Conservation (phyloP, 2,113 vertebrate genomes). For the Platysteira castanea region DNA sequence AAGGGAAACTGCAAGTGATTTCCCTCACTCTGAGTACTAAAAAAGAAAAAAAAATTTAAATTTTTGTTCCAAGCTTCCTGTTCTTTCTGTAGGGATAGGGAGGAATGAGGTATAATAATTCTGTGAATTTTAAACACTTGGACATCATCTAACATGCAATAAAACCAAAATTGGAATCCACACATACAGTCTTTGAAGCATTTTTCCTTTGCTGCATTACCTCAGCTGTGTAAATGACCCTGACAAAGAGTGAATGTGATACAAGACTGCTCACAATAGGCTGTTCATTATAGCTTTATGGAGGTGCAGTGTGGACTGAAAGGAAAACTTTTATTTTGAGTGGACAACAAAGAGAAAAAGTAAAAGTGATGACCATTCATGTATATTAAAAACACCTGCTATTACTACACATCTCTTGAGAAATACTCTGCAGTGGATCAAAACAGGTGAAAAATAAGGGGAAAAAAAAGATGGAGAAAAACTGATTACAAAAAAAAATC, state of each 20-base stretch:
- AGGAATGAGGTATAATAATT: background rate
- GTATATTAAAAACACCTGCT: background rate
- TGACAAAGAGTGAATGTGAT: background rate
- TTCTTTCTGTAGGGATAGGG: background rate
- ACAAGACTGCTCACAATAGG: background rate
- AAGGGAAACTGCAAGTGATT: background rate
- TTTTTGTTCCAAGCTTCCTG: background rate
- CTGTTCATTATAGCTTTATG: background rate
- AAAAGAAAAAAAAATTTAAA: background rate
- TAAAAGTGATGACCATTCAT: background rate
- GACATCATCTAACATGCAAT: background rate
- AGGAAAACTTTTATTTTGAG: background rate
- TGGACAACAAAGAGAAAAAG: background rate
- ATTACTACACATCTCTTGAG: background rate
- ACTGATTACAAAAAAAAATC: background rate
- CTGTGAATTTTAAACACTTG: background rate
- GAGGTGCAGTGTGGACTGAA: background rate
- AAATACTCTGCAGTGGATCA: background rate
- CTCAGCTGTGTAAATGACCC: background rate
- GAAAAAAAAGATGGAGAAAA: rapidly evolving
- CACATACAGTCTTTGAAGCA: background rate
- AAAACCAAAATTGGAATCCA: background rate
- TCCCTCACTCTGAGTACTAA: background rate
- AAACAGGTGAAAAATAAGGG: background rate
- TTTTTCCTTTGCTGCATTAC: background rate